Percentiles rank a stretch among this genome's conserved stretches.
Evolutionary conservation across 2,113 vertebrate species (phyloP).

Genomic region (Chaetura pelagica): DNA sequence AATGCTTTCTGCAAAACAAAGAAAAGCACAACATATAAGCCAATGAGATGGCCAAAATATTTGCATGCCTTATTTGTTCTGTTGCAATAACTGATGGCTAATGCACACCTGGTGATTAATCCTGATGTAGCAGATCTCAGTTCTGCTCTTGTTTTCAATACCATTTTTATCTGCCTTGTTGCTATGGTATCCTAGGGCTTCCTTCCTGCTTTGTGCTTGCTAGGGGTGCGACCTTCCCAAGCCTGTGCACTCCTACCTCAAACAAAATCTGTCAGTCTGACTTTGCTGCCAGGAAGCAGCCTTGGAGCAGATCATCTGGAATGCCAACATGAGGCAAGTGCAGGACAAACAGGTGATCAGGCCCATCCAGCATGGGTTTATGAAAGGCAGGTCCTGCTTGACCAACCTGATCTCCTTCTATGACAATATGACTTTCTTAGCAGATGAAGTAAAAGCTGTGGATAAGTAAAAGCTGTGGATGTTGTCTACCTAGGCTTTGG

Average conservation of each 20-base stretch:
- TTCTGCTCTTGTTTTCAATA: background rate
- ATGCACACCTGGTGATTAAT: background rate
- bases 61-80: constrained; percentile 19
- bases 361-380: too few species aligned
- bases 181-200: background rate
- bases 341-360: too few species aligned
- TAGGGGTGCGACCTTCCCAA: background rate
- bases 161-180: background rate
- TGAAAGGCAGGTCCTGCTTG: too few species aligned
- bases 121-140: background rate
- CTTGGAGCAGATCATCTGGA: too few species aligned
- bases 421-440: too few species aligned
- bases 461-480: too few species aligned
- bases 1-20: background rate
- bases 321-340: too few species aligned
- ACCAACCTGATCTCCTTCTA: too few species aligned
- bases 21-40: background rate
- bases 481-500: too few species aligned
- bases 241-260: background rate
- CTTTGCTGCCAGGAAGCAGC: too few species aligned
- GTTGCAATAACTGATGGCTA: background rate
- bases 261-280: background rate
- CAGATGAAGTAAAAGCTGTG: too few species aligned
- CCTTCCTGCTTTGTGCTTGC: background rate
- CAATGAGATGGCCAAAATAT: background rate